Evolutionary conservation across 2,113 vertebrate genomes (phyloP).

Genomic region (Picathartes gymnocephalus): DNA sequence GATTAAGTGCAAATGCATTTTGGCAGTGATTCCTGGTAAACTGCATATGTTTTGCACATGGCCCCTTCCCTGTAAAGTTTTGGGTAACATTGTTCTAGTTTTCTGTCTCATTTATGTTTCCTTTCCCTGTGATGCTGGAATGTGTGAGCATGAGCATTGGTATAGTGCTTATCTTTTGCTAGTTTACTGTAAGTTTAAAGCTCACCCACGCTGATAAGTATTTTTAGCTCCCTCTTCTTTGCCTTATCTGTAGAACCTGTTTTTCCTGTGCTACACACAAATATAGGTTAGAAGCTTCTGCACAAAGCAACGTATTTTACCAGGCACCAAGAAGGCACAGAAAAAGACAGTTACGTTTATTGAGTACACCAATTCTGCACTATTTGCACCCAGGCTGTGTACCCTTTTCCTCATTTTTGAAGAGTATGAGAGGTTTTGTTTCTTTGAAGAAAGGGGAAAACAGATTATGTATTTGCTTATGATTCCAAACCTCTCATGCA

Average conservation of each 20-base stretch:
- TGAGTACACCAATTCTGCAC: background rate
- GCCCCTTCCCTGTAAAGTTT: background rate
- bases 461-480: background rate
- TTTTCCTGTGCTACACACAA: background rate
- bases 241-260: background rate
- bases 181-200: background rate
- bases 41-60: background rate
- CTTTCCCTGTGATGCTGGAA: background rate
- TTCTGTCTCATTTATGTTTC: background rate
- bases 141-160: background rate
- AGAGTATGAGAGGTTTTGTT: background rate
- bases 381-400: background rate
- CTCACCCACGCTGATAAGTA: background rate
- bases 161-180: background rate
- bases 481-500: background rate
- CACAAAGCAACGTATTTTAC: background rate
- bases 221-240: background rate
- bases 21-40: background rate
- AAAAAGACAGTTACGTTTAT: background rate
- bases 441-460: background rate
- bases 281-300: background rate
- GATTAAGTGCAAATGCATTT: background rate
- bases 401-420: background rate
- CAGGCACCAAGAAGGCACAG: background rate
- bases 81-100: background rate